A percentile compares a stretch with the other conserved stretches of the same genome.
Evolutionary conservation across 2,113 vertebrate genomes (phyloP).

Genomic region (Rhinolophus ferrumequinum): DNA sequence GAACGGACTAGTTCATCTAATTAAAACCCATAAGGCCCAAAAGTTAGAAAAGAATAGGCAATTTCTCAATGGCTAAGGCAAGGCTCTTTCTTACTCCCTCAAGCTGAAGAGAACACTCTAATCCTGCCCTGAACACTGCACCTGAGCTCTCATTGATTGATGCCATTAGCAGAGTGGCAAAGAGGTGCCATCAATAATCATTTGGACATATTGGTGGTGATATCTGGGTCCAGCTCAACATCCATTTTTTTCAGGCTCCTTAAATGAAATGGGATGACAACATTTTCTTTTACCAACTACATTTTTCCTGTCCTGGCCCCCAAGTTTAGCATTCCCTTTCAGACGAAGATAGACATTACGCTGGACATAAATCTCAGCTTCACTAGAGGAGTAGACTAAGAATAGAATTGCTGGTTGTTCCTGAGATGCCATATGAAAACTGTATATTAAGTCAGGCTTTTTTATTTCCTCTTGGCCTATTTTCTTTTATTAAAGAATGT

Average conservation of each 20-base stretch:
- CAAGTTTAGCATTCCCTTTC: conserved; percentile 19
- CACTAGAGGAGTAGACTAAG: conserved; percentile 36
- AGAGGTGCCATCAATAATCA: background rate
- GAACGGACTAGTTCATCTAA: background rate
- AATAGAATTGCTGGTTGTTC: conserved; percentile 65
- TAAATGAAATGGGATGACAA: conserved; percentile 25
- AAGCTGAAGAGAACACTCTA: background rate
- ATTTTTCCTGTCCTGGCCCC: background rate
- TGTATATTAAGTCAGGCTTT: conserved; percentile 65
- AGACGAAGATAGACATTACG: conserved; percentile 54
- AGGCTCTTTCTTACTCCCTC: background rate
- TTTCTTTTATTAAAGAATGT: conserved; percentile 68
- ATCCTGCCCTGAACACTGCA: background rate
- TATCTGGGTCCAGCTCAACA: background rate
- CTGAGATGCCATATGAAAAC: conserved; percentile 65
- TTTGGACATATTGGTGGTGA: background rate
- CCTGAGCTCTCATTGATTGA: background rate
- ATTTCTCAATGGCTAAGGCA: background rate
- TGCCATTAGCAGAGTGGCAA: background rate
- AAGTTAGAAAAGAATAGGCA: conserved; percentile 1
- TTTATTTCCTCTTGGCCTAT: conserved; percentile 65
- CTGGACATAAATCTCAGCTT: conserved; percentile 59
- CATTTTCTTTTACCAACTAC: conserved; percentile 15
- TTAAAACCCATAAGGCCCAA: background rate
- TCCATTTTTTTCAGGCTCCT: background rate